These are phyloP conservation scores for Lutjanus argentimaculatus DNA, from an alignment of 2,797 vertebrate genomes.

Conservation along the genomic window DNA sequence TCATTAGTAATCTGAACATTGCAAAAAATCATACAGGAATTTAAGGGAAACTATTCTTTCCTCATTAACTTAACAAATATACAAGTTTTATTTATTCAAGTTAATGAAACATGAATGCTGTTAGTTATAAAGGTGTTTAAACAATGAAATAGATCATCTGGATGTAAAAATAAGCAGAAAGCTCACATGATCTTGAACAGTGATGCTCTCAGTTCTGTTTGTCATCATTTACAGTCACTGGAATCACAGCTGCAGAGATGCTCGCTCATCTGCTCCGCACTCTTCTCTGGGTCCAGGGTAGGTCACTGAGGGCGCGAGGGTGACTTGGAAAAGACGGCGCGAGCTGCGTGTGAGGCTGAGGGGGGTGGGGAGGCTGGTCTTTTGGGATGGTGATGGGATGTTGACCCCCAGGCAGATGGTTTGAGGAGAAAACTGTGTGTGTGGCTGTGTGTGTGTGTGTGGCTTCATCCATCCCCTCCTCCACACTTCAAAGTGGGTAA, in stretches of 20 bases:
- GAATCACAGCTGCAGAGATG: slow-evolving; percentile 1
- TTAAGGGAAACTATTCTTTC: too few species aligned
- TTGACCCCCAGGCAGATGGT: slow-evolving; percentile 55
- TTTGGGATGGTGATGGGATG: slow-evolving; percentile 47
- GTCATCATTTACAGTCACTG: not conserved
- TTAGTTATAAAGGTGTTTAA: not conserved
- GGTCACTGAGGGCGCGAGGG: slow-evolving; percentile 23
- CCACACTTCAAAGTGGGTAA: slow-evolving; percentile 57
- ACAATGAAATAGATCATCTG: not conserved
- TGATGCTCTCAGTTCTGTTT: not conserved
- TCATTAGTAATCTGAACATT: too few species aligned
- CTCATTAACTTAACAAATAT: too few species aligned
- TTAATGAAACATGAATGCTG: not conserved
- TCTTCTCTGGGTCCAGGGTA: not conserved
- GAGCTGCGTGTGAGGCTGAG: not conserved
- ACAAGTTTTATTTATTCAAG: too few species aligned
- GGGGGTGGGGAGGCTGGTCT: slow-evolving; percentile 21
- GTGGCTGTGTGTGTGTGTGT: slow-evolving; percentile 14
- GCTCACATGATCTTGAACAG: not conserved
- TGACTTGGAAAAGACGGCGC: slow-evolving; percentile 1
- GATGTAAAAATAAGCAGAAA: not conserved
- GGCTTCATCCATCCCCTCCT: slow-evolving; percentile 46
- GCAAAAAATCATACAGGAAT: too few species aligned
- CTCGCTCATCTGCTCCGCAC: not conserved
- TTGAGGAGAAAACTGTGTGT: slow-evolving; percentile 13